Evolutionary conservation across 2,888 invertebrate species (phyloP).

Genomic region (Pharmacophagus antenor): DNA sequence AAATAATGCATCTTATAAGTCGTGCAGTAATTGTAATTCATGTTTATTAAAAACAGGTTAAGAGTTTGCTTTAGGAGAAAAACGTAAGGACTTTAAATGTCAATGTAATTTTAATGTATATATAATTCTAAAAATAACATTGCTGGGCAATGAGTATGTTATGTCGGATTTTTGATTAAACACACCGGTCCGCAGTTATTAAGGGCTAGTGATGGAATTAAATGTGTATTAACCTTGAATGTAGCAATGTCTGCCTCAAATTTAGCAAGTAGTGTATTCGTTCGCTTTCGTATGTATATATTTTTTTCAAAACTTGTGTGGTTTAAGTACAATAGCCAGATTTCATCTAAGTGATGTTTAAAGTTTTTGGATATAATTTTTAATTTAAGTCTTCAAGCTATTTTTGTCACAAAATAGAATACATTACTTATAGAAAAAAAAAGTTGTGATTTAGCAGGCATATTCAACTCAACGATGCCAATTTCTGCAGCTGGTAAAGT

Average conservation of each 20-base stretch:
- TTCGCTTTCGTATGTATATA: background rate
- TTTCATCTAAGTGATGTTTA: background rate
- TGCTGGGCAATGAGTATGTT: background rate
- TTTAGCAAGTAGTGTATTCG: background rate
- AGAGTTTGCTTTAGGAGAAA: background rate
- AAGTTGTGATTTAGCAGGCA: too few relatives aligned
- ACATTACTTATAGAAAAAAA: too few relatives aligned
- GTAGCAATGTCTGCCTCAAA: background rate
- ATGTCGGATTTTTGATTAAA: background rate
- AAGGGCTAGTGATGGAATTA: background rate
- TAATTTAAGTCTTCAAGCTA: background rate
- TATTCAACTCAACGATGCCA: too few relatives aligned
- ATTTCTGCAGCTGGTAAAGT: too few relatives aligned
- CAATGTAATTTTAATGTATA: too few relatives aligned
- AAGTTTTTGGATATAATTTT: too few relatives aligned
- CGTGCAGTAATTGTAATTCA: background rate
- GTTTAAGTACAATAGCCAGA: background rate
- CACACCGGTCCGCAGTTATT: background rate
- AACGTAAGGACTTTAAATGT: background rate
- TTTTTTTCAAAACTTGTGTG: background rate
- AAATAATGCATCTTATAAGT: constrained; percentile 1
- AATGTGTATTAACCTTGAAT: background rate
- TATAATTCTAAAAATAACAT: too few relatives aligned
- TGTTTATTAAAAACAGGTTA: background rate
- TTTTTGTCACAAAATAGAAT: background rate